These are phyloP conservation scores for Laterallus jamaicensis DNA, from an alignment of 2,113 vertebrate genomes.

Conservation along the genomic window DNA sequence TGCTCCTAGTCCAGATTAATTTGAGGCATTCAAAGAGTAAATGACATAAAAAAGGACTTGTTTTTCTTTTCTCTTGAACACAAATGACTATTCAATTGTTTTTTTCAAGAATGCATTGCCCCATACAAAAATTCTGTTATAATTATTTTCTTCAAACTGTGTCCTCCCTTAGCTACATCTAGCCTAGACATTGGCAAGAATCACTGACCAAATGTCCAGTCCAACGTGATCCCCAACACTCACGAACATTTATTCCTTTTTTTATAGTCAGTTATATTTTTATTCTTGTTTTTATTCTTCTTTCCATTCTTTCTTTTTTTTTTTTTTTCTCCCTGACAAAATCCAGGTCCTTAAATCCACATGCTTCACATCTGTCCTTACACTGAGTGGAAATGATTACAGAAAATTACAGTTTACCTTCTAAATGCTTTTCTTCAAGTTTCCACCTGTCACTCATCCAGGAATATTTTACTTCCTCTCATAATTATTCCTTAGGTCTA, in stretches of 20 bases:
- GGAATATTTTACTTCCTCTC: not conserved
- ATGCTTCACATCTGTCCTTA: conserved; percentile 19
- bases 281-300: not conserved
- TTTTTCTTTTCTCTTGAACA: not conserved
- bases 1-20: not conserved
- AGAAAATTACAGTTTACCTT: not conserved
- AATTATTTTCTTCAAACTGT: not conserved
- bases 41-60: not conserved
- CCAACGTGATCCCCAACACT: not conserved
- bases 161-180: not conserved
- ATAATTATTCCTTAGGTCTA: not conserved
- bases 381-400: not conserved
- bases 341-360: not conserved
- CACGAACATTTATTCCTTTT: not conserved
- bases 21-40: not conserved
- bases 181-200: not conserved
- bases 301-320: too few relatives aligned
- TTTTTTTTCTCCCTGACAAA: not conserved
- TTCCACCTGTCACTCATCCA: not conserved
- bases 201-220: not conserved
- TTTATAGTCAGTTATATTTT: not conserved
- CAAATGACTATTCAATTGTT: not conserved
- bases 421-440: not conserved
- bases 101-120: not conserved
- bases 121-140: not conserved